Evolutionary conservation across 2,888 invertebrate genomes (phyloP), one percentile per base, ranked within the genome.

Genomic region (Dicyrtomina minuta): DNA sequence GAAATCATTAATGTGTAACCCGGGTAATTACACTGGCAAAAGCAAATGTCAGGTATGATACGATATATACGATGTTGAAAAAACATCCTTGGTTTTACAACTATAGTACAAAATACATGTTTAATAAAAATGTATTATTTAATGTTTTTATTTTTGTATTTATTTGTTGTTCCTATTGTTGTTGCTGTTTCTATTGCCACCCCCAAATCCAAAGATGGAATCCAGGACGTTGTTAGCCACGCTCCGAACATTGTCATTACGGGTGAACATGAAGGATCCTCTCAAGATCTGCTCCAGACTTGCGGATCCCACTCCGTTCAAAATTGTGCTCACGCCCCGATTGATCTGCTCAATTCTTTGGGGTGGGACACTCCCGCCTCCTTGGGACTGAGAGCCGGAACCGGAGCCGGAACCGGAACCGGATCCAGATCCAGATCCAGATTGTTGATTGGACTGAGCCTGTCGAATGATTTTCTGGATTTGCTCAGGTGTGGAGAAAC

Each of bases 151-250:
- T 43, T 43, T n/a, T n/a, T n/a, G n/a, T n/a, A n/a, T n/a, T n/a
- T n/a, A n/a, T n/a, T n/a, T n/a, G n/a, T n/a, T n/a, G 10, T 12
- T 43, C 43, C 8, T n/a, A n/a, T n/a, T n/a, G n/a, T n/a, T n/a
- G n/a, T n/a, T n/a, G n/a, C n/a, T n/a, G n/a, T 17, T 55, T 59
- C 17, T 12, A 8, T 17, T 24, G 17, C 43, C 24, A 12, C 43
- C 46, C 3, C 12, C 15, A 6, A 24, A 39, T 33, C 76, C 76
- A 64, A 76, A 76, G 61, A 76, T 76, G 15, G 56, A 53, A 27
- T 72, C 74, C 26, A 76, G 44, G 24, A 76, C 76, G 55, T 68
- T 76, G 49, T 74, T 74, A 17, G 76, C 76, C 2, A 76, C 76
- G 24, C 60, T 74, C 24, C 72, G 62, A 6, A 76, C 76, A 64